Base-by-base conservation (phyloP, 2,888 invertebrate genomes). In the Pristionchus entomophagus region DNA sequence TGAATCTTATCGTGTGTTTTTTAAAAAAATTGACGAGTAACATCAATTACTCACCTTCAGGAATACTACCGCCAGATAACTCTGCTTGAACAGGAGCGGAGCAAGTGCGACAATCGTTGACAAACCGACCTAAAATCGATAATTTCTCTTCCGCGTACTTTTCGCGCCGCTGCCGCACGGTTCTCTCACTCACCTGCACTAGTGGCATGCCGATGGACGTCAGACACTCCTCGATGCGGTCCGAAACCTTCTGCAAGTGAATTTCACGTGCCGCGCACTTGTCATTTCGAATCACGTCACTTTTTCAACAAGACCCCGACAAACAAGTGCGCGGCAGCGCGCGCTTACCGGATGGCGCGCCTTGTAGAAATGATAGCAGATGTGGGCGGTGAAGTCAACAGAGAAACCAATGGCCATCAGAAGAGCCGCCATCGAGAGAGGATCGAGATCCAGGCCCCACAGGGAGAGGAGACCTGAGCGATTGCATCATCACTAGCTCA, bases 331-430 rank as follows among this genome's bases (percentile, higher is more conserved):
- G 65, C 69, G 32, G 26, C 32, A 56, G 22, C 19, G 29, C 49
- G 19, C 22, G 38, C 87, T 86, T 83, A 91, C 91, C 73, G 88
- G 87, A 49, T 88, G 85, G 8, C 89, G 89, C 22, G 89, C 87
- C 73, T 92, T 92, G 86, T 92, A 92, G 86, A 90, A 92, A 83
- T 92, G 92, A 82, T 91, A 92, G 86, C 92, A 91, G 84, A 92
- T 92, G 86, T 92, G 92, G 14, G 92, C 89, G 17, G 92, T 90
- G 84, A 90, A 92, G 82, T 92, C 92, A 12, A 92, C 92, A 32
- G 90, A 91, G 81, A 92, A 92, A 1, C 92, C 92, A 35, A 92
- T 92, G 29, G 91, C 92, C 92, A 92, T 91, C n/a, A 92, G 84
- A 6, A 92, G 87, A 35, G 89, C 89, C 1, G 91, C 91, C 91